These are phyloP conservation scores for Heliconius hermathena DNA, from an alignment of 1,140 invertebrate genomes.

Conservation along the genomic window DNA sequence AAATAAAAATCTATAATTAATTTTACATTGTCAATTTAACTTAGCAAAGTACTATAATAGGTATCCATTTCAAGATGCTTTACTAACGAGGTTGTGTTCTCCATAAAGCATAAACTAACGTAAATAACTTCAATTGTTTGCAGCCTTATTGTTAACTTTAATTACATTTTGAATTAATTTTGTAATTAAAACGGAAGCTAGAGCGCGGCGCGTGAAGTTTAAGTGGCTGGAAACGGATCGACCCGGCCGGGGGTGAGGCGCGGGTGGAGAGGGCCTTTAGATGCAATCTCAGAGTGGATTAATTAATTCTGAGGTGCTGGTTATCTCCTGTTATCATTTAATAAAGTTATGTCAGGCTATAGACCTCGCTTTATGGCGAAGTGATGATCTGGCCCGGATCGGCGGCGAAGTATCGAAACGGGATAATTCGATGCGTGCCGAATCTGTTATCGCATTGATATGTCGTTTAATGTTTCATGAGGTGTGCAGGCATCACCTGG, in stretches of 20 bases:
- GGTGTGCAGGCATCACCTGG: conserved; percentile 71
- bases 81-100: conserved; percentile 29
- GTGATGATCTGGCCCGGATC: conserved; percentile 32
- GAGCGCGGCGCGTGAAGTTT: conserved; percentile 80
- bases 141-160: conserved; percentile 81
- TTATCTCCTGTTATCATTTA: conserved; percentile 80
- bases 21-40: no score
- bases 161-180: conserved; percentile 83
- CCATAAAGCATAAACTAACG: conserved; percentile 79
- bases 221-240: conserved; percentile 81
- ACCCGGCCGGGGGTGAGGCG: conserved; percentile 59
- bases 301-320: conserved; percentile 81
- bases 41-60: not conserved
- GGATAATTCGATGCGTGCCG: conserved; percentile 43
- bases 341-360: conserved; percentile 73
- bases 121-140: conserved; percentile 82
- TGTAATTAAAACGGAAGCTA: conserved; percentile 82
- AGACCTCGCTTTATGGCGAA: conserved; percentile 54
- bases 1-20: no score
- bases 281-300: conserved; percentile 81
- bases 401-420: conserved; percentile 15
- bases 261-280: conserved; percentile 68
- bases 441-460: conserved; percentile 61
- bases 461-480: conserved; percentile 74
- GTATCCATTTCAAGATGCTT: conserved; percentile 9